Conservation (phyloP, 2,113 vertebrate genomes). For the Aegithalos caudatus region DNA sequence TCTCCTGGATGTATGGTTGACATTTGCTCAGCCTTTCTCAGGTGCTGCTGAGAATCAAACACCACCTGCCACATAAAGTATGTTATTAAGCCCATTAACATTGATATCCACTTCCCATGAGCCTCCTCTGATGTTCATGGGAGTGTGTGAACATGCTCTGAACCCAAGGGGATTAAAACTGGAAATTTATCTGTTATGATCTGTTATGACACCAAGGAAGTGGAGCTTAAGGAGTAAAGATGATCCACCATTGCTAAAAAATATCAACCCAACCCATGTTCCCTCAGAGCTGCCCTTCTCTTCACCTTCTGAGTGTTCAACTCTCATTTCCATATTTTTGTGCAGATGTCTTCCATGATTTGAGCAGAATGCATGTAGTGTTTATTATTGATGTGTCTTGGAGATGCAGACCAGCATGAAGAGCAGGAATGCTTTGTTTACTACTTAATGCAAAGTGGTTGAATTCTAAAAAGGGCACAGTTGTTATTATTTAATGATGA, state of each 20-base stretch:
- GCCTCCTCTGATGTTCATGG: not conserved
- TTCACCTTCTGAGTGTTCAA: not conserved
- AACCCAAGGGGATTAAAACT: not conserved
- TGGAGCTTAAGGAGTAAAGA: not conserved
- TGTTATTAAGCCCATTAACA: not conserved
- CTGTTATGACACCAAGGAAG: not conserved
- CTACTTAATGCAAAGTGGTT: not conserved
- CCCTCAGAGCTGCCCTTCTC: not conserved
- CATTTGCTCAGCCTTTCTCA: not conserved
- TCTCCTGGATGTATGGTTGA: not conserved
- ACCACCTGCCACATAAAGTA: not conserved
- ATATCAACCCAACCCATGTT: not conserved
- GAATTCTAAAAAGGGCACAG: constrained; percentile 11
- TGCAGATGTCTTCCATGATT: not conserved
- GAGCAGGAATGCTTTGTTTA: constrained; percentile 27
- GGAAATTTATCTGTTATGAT: not conserved
- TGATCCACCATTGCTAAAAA: not conserved
- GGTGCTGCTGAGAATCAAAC: not conserved
- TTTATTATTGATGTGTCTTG: not conserved
- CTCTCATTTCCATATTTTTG: not conserved
- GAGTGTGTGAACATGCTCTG: not conserved
- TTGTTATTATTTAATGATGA: constrained; percentile 13
- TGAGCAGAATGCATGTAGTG: not conserved
- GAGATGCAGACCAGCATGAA: not conserved
- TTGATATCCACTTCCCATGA: not conserved